Evolutionary conservation across 2,113 vertebrate species (phyloP).

Genomic region (Colaptes auratus): DNA sequence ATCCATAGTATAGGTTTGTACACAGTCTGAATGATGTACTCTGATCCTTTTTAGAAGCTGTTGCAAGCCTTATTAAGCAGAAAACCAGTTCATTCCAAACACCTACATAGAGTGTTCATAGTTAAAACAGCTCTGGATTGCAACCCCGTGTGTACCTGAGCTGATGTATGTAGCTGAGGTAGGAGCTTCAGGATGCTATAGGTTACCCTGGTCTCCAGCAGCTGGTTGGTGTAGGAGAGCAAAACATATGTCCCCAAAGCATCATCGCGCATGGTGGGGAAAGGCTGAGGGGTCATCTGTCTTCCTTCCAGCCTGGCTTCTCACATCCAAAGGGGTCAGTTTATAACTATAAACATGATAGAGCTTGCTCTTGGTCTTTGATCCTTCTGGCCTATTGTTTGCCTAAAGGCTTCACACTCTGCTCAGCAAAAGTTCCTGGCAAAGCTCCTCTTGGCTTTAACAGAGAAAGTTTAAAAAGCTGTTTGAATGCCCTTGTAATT

Average conservation of each 20-base stretch:
- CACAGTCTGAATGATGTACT: not conserved
- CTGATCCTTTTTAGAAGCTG: not conserved
- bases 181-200: not conserved
- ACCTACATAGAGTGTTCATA: not conserved
- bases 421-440: not conserved
- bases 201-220: not conserved
- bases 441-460: not conserved
- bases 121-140: not conserved
- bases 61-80: not conserved
- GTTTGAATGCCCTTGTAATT: not conserved
- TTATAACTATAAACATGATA: not conserved
- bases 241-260: not conserved
- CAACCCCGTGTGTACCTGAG: not conserved
- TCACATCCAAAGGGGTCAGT: not conserved
- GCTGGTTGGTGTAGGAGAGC: not conserved
- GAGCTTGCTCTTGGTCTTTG: not conserved
- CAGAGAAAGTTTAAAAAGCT: not conserved
- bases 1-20: no score
- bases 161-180: accelerated
- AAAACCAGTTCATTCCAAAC: not conserved
- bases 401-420: not conserved
- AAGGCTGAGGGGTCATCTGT: not conserved
- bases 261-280: not conserved
- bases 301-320: not conserved
- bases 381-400: not conserved